A percentile compares a stretch with the other conserved stretches of the same genome.
These are phyloP conservation scores for Xylota segnis DNA, from an alignment of 2,888 invertebrate species.

Conservation along the genomic window DNA sequence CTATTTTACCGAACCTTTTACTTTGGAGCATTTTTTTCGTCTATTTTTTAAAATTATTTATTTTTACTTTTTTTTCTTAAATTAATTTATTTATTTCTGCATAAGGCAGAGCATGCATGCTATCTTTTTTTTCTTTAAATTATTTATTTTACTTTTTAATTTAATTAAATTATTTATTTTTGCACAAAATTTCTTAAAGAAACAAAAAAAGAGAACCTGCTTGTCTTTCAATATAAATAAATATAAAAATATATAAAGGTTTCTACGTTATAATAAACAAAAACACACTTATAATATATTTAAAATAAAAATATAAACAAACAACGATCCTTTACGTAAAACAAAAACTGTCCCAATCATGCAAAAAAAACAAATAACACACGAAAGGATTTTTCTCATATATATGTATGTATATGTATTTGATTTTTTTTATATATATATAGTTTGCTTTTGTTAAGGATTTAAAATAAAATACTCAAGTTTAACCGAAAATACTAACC, in stretches of 20 bases:
- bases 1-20: too few species aligned
- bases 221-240: background rate
- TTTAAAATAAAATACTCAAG: conserved; percentile 62
- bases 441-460: conserved; percentile 26
- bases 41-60: too few species aligned
- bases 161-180: background rate
- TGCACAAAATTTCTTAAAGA: background rate
- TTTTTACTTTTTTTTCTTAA: too few species aligned
- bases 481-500: conserved; percentile 67
- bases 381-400: conserved; percentile 50
- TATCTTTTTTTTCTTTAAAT: background rate
- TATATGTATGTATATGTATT: background rate
- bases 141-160: background rate
- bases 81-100: too few species aligned
- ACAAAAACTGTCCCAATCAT: conserved; percentile 25
- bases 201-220: background rate
- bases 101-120: too few species aligned
- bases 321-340: conserved; percentile 40
- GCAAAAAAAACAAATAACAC: conserved; percentile 13
- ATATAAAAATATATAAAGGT: conserved; percentile 21
- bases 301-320: conserved; percentile 16
- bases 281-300: conserved; percentile 1
- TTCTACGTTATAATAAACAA: conserved; percentile 34
- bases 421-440: background rate
- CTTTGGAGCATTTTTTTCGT: too few species aligned